Evolutionary conservation across 1,140 invertebrate species (phyloP), one percentile per base, ranked within the genome.

Genomic region (Phthorimaea operculella): DNA sequence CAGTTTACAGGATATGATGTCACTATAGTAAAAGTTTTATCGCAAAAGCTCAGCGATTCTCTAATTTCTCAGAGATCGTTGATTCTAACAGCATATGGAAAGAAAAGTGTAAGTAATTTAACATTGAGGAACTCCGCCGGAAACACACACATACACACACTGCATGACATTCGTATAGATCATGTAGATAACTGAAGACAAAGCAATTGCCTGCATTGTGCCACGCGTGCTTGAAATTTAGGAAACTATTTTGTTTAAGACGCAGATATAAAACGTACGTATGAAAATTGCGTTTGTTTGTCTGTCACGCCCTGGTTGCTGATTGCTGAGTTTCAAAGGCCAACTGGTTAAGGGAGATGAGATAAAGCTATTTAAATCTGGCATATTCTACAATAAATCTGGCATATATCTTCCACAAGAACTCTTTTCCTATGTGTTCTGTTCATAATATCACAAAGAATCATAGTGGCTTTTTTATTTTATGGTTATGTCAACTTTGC

Each of bases 261-360:
- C 21, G 21, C 6, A 28, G 21, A 28, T 28, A 28, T 28, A 6
- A 28, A 28, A 28, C 21, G 44, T 47, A n/a, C n/a, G 8, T 39
- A 39, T 28, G 14, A n/a, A 47, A 47, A 47, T 47, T 47, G 44
- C 44, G 15, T 47, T 47, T 17, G n/a, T 16, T 47, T 47, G 44
- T 47, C 44, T 16, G 44, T 47, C 44, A 47, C 16, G 44, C 44
- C 44, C 44, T 47, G 16, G 44, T 47, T 47, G 14, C 44, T 14
- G 15, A 47, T 14, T 42, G 39, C 11, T 14, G 39, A 42, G 21
- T 39, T 39, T 2, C 12, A 16, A 15, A 9, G 44, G 44, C 44
- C 44, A 14, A 47, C 16, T 47, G 44, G 44, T 15, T 16, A 5
- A 28, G 21, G 21, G 21, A 28, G 21, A 28, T 4, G n/a, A n/a